Conservation (phyloP, 2,888 invertebrate genomes). For the Schizaphis graminum region DNA sequence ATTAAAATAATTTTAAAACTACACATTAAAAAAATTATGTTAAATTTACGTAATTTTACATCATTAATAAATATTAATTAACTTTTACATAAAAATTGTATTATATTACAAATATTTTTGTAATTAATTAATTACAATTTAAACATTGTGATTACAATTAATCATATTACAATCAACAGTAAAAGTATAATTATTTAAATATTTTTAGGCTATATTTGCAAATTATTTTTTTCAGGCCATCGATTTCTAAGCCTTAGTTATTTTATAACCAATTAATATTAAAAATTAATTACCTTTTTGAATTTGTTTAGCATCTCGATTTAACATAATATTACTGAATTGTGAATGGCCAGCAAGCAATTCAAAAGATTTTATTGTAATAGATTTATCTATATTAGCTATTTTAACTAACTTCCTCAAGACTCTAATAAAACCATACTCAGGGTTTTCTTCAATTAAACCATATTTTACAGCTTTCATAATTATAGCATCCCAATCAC, state of each 20-base stretch:
- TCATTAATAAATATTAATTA: no score
- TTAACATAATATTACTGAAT: slow-evolving; percentile 80
- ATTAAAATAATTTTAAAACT: not conserved
- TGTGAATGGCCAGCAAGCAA: slow-evolving; percentile 85
- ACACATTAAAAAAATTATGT: not conserved
- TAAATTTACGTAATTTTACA: no score
- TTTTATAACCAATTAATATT: slow-evolving; percentile 25
- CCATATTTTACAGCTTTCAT: slow-evolving; percentile 46
- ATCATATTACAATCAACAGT: no score
- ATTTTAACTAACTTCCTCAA: slow-evolving; percentile 44
- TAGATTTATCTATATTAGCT: slow-evolving; percentile 29
- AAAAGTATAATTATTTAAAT: not conserved
- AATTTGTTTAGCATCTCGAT: slow-evolving; percentile 68
- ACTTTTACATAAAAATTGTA: no score
- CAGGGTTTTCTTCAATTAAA: slow-evolving; percentile 34
- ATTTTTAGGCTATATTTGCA: not conserved
- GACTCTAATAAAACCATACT: slow-evolving; percentile 36
- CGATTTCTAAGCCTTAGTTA: not conserved
- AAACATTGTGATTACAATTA: not conserved
- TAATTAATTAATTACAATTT: not conserved
- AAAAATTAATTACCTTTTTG: slow-evolving; percentile 70
- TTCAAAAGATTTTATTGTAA: slow-evolving; percentile 75
- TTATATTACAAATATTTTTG: not conserved
- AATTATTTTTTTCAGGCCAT: not conserved
- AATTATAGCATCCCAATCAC: slow-evolving; percentile 43